phyloP scores from a whole-genome alignment of 2,888 invertebrate genomes.

The Alcis repandata region DNA sequence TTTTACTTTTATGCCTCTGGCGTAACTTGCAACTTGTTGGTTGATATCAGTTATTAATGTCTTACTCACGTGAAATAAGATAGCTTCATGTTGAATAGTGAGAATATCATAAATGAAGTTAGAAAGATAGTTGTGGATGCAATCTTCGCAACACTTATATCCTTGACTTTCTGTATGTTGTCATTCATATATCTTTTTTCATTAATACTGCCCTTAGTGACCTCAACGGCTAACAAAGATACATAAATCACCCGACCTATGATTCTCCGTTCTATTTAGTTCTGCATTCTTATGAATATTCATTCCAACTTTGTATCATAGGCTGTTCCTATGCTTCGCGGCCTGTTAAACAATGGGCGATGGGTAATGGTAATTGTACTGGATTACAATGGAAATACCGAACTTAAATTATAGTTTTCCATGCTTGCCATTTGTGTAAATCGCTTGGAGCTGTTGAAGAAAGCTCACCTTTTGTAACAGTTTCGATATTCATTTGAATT shows the following conservation, averaged over 20 bases:
- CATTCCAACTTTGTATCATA: slow-evolving; percentile 55
- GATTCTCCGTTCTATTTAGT: slow-evolving; percentile 30
- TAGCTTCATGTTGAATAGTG: not conserved
- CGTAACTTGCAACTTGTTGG: no score
- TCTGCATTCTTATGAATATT: slow-evolving; percentile 45
- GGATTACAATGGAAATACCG: slow-evolving; percentile 76
- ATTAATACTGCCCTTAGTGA: not conserved
- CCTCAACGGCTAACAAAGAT: slow-evolving; percentile 15
- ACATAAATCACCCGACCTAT: slow-evolving; percentile 28
- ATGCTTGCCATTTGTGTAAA: slow-evolving; percentile 61
- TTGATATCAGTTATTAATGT: not conserved
- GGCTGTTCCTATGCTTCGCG: slow-evolving; percentile 53
- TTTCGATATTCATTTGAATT: slow-evolving; percentile 23
- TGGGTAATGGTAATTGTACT: slow-evolving; percentile 60
- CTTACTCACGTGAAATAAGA: not conserved
- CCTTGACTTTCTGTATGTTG: not conserved
- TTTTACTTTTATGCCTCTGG: slow-evolving; percentile 20
- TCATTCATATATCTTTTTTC: not conserved
- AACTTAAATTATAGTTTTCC: slow-evolving; percentile 76
- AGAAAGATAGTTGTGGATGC: not conserved
- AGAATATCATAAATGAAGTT: not conserved
- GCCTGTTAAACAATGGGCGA: slow-evolving; percentile 67
- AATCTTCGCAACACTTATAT: not conserved
- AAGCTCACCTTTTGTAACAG: slow-evolving; percentile 41
- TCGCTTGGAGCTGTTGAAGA: slow-evolving; percentile 45